Evolutionary conservation across 2,797 vertebrate genomes (phyloP), one percentile per base, ranked within the genome.

Genomic region (Enteromius anoplus): DNA sequence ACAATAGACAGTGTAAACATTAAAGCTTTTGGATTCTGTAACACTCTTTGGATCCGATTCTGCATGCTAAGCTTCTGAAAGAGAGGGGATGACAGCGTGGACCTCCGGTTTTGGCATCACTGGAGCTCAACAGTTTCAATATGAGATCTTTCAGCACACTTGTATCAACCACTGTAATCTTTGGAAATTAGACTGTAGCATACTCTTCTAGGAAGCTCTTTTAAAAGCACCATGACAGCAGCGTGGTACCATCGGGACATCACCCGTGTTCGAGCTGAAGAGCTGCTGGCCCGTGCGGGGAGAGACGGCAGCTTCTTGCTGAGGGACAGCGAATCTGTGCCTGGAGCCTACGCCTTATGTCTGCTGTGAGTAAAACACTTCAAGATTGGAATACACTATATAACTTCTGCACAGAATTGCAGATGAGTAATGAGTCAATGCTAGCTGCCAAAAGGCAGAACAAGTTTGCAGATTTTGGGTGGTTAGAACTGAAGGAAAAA

Each of bases 321-420:
- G 85, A 95, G 97, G 90, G 96, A 97, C 94, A 97, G 97, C 68
- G 97, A 97, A 90, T 97, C 96, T 34, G 95, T 97, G 81, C 92
- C 93, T 0, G 96, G 96, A 86, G 96, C 96, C 0, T 97, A 96
- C 32, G 97, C 96, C 78, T 91, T 97, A 85, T 97, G 97, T 88
- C 93, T 97, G 23, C 92, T 97, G 96, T 97, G 89, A 97, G 96
- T 96, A 86, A 76, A 66, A 75, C 84, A 72, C 80, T 1, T 65
- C 1, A 14, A 40, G 32, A 8, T 14, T 58, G 3, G 21, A 75
- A 83, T 47, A 73, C 65, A 72, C 70, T 4, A 26, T 53, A 78
- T 9, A 3, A 11, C 19, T 32, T 49, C 68, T 51, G 15, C 11
- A 19, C 32, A 73, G 29, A 37, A 53, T 55, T 73, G 19, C 49